phyloP scores from a whole-genome alignment of 2,113 vertebrate genomes.

The Hippocampus zosterae region DNA sequence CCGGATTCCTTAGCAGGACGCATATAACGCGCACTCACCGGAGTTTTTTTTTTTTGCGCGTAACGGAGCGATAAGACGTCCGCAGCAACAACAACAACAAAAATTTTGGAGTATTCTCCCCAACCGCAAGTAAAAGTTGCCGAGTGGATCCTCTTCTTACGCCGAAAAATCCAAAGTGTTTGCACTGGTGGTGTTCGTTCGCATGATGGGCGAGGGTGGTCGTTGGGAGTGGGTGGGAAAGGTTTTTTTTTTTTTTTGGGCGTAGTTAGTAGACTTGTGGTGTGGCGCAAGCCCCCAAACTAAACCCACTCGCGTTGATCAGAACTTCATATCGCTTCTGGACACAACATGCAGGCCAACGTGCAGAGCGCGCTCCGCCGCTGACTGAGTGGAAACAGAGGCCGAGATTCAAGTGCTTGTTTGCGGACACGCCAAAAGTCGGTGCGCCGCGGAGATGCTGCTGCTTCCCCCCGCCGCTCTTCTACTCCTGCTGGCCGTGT shows the following conservation, averaged over 20 bases:
- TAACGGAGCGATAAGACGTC: conserved; percentile 8
- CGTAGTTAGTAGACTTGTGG: conserved; percentile 45
- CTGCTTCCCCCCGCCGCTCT: conserved; percentile 40
- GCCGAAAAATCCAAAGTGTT: conserved; percentile 65
- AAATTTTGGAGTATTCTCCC: conserved; percentile 24
- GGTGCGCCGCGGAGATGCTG: conserved; percentile 56
- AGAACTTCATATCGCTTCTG: conserved; percentile 63
- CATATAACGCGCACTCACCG: conserved; percentile 35
- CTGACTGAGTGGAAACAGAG: conserved; percentile 28
- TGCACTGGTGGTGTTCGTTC: conserved; percentile 36
- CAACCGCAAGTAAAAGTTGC: conserved; percentile 39
- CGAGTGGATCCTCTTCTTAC: conserved; percentile 61
- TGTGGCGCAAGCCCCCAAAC: conserved; percentile 62
- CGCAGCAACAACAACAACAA: not conserved
- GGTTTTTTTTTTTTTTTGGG: not conserved
- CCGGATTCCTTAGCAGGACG: not conserved
- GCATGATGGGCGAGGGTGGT: conserved; percentile 67
- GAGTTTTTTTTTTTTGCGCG: not conserved
- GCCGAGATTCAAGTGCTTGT: conserved; percentile 38
- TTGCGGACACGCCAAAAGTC: conserved; percentile 17
- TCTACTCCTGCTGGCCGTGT: conserved; percentile 56
- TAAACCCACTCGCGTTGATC: conserved; percentile 59
- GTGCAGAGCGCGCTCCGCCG: conserved; percentile 47
- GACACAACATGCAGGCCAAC: conserved; percentile 71
- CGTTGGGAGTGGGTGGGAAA: conserved; percentile 27